Evolutionary conservation across 2,888 invertebrate genomes (phyloP).

Genomic region (Conomelus anceps): DNA sequence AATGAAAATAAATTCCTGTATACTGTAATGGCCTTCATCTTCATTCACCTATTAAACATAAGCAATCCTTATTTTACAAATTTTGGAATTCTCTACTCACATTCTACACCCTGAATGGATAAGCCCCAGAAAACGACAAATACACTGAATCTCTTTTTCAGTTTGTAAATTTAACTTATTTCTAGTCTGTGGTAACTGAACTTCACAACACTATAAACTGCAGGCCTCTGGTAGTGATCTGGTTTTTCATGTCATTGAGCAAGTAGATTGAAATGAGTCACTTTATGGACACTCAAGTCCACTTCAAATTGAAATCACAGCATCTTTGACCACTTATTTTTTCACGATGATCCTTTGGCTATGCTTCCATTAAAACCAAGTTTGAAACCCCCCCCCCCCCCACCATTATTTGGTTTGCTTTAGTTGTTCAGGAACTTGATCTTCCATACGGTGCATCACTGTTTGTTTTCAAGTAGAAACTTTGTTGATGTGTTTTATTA

Average conservation of each 20-base stretch:
- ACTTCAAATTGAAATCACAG: neutral
- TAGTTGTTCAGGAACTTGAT: neutral
- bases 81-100: neutral
- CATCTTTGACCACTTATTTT: no score
- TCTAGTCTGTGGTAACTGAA: neutral
- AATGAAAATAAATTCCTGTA: no score
- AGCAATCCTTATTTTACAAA: neutral
- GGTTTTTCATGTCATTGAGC: neutral
- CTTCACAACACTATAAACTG: no score
- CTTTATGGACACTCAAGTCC: neutral
- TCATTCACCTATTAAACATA: neutral
- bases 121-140: neutral
- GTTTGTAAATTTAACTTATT: neutral
- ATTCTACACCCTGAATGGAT: neutral
- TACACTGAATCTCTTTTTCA: neutral
- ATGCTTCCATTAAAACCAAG: no score
- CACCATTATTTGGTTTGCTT: neutral
- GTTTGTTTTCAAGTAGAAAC: conserved; percentile 62
- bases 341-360: neutral
- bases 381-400: no score
- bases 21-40: no score
- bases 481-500: no score
- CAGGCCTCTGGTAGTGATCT: neutral
- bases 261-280: neutral
- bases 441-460: conserved; percentile 51